Evolutionary conservation across 2,113 vertebrate genomes (phyloP).

Genomic region (Clarias gariepinus): DNA sequence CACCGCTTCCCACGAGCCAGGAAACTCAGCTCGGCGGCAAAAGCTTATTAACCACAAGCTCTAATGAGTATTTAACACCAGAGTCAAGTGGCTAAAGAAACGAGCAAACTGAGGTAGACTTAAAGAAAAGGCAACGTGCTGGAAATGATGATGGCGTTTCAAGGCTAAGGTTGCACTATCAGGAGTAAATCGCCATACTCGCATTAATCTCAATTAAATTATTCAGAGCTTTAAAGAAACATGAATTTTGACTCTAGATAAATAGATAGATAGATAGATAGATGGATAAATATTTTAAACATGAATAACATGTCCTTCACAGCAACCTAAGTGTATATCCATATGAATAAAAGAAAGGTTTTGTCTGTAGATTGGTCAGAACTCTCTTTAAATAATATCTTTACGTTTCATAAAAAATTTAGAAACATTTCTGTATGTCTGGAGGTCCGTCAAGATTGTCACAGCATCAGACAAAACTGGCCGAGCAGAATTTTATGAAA

Average conservation of each 20-base stretch:
- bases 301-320: background rate
- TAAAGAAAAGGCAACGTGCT: background rate
- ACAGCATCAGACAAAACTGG: too few species aligned
- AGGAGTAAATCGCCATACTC: background rate
- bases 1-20: slow-evolving; percentile 8
- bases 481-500: too few species aligned
- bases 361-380: too few species aligned
- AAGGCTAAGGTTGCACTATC: background rate
- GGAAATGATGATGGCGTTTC: background rate
- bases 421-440: too few species aligned
- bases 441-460: too few species aligned
- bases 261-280: too few species aligned
- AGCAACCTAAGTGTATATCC: background rate
- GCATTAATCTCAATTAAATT: background rate
- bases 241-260: background rate
- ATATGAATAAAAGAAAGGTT: too few species aligned
- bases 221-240: too few species aligned
- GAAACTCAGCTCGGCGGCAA: background rate
- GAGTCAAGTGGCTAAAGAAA: background rate
- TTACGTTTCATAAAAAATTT: too few species aligned
- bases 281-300: background rate
- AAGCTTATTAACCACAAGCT: background rate
- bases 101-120: background rate
- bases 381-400: too few species aligned
- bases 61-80: background rate